These are phyloP conservation scores for Drosophila willistoni DNA, from an alignment of 1,140 invertebrate genomes.

Conservation along the genomic window DNA sequence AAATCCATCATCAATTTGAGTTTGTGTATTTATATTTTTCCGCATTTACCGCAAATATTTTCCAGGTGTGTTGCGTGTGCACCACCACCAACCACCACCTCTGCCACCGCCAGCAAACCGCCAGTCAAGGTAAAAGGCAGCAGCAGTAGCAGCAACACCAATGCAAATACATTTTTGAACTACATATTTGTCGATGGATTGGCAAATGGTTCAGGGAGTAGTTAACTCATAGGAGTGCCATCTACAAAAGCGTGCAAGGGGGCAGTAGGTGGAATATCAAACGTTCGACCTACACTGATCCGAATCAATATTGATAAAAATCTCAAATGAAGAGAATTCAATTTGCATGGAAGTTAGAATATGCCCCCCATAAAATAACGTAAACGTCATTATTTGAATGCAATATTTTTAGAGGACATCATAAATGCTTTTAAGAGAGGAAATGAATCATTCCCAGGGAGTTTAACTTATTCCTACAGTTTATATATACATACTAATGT, in stretches of 20 bases:
- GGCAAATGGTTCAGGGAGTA: background rate
- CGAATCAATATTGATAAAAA: background rate
- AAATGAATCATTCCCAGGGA: too few relatives aligned
- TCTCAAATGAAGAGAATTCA: too few relatives aligned
- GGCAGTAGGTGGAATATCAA: background rate
- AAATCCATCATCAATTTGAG: constrained; percentile 44
- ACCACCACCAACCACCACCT: constrained; percentile 15
- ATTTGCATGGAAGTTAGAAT: too few relatives aligned
- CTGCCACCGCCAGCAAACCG: background rate
- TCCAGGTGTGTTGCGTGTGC: constrained; percentile 38
- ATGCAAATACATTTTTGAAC: constrained; percentile 56
- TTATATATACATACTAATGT: too few relatives aligned
- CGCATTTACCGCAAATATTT: constrained; percentile 59
- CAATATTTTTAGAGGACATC: too few relatives aligned
- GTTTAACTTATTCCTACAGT: too few relatives aligned
- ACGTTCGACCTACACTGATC: background rate
- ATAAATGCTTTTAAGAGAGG: too few relatives aligned
- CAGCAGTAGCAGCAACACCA: constrained; percentile 1
- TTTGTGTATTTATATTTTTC: constrained; percentile 57
- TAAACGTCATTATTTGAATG: too few relatives aligned
- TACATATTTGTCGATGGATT: constrained; percentile 40
- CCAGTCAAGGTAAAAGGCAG: constrained; percentile 10
- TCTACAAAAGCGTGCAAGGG: background rate
- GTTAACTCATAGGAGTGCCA: constrained; percentile 1
- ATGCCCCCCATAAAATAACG: too few relatives aligned